Evolutionary conservation across 2,797 vertebrate genomes (phyloP), one percentile per base, ranked within the genome.

Genomic region (Hippoglossus hippoglossus): DNA sequence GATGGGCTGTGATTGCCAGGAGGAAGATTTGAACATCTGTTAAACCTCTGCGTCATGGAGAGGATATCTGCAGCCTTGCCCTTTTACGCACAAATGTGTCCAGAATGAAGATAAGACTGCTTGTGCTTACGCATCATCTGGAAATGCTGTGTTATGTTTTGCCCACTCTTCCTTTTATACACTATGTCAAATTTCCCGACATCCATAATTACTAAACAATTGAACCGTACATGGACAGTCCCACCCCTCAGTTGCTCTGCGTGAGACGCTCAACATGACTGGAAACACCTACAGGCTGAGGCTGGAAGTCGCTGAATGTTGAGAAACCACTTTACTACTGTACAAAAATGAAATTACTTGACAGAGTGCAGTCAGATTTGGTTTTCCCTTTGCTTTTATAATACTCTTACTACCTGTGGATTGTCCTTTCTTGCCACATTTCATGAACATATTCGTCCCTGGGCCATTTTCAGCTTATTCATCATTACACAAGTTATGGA

Each of bases 21-120:
- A 69, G 63, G 68, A 81, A 81, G 79, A 77, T 72, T 81, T 26
- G 52, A 89, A 92, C 91, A 93, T 93, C 89, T 93, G 90, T 79
- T 72, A 69, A 85, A 83, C 89, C 74, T 59, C 89, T 90, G 84
- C 41, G 63, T 73, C 71, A 67, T 75, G 66, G 74, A 65, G 31
- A 56, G 58, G 71, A 71, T 77, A 58, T 63, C 55, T 72, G 65
- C 72, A 49, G 63, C 39, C 31, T 55, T 56, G 44, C 18, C 63
- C 51, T 77, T 76, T 90, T 87, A 81, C 65, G 47, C 71, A 73
- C 70, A 68, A 51, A 63, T 28, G 65, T 67, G 31, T 21, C 54
- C 61, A 52, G 39, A 44, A 62, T 54, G 22, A 31, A 70, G 63
- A 77, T 63, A 52, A 63, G 26, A 63, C 25, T 59, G 36, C 10